Base-by-base conservation (phyloP, 1,140 invertebrate genomes). In the Tetramorium simillimum region DNA sequence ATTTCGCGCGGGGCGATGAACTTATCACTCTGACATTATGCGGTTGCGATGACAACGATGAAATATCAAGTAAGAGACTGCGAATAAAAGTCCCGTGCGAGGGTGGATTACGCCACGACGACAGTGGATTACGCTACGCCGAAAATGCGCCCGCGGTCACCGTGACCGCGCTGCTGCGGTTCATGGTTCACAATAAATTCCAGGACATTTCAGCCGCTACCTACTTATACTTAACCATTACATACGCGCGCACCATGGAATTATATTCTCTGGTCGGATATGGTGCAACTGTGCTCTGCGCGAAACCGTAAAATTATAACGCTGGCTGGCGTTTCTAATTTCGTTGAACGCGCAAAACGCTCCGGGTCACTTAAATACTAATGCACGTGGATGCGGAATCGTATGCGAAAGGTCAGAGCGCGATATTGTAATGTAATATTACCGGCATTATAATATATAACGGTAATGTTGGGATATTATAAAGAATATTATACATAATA, bases 11-110 rank as follows among this genome's bases (percentile, higher is more conserved):
- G 60, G 12, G n/a, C 21, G 65, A 51, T 46, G 67, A 72, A 65
- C 78, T 70, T 81, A 58, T 63, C 24, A 63, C 24, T 40, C 14
- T 53, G 77, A 53, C 37, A 9, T 82, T 60, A 65, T 60, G 67
- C 51, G 67, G 53, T 60, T 24, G 43, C 80, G 33, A 43, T 56
- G 67, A 84, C 67, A 72, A 82, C 80, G 69, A 62, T 84, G 56
- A 84, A 84, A 84, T 84, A 82, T 82, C 80, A 72, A 84, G 80
- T 60, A 82, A 37, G 12, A 60, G 53, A 6, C 24, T 21, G n/a
- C 18, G 21, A 49, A 73, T 73, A 73, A 84, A 46, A 88, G 85
- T 69, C 82, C n/a, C 24, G 18, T 33, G 28, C 16, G 70, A 67
- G n/a, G n/a, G n/a, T n/a, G n/a, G n/a, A n/a, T n/a, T n/a, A n/a